These are phyloP conservation scores for Sciaenops ocellatus DNA, from an alignment of 2,797 vertebrate genomes.

Conservation along the genomic window DNA sequence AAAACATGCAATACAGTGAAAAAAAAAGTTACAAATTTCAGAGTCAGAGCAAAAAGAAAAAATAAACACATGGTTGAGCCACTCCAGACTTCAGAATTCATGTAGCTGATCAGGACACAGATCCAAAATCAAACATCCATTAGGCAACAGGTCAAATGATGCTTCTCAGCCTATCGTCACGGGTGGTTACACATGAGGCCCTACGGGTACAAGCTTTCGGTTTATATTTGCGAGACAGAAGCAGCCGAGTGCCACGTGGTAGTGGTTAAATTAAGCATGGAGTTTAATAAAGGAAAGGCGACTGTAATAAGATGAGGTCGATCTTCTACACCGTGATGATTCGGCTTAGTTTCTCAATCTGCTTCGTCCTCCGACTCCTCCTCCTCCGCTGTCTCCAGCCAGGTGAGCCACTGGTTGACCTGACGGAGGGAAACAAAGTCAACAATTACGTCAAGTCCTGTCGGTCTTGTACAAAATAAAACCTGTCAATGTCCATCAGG, in stretches of 20 bases:
- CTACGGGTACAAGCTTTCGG: conserved; percentile 85
- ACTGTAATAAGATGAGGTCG: conserved; percentile 84
- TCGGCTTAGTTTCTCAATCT: conserved; percentile 90
- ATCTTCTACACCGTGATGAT: conserved; percentile 89
- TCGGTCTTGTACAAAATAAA: too few species aligned
- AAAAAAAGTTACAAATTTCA: conserved; percentile 31
- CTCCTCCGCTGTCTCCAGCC: conserved; percentile 99
- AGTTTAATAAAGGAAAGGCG: conserved; percentile 68
- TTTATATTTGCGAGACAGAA: conserved; percentile 89
- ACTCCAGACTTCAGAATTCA: conserved; percentile 57
- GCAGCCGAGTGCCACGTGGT: conserved; percentile 89
- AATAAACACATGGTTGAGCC: conserved; percentile 49
- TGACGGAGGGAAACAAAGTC: conserved; percentile 55
- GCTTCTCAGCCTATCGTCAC: conserved; percentile 87
- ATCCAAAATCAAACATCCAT: conserved; percentile 47
- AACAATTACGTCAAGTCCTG: too few species aligned
- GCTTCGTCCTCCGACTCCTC: conserved; percentile 99
- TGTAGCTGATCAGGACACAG: conserved; percentile 55
- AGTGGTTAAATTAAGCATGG: conserved; percentile 90
- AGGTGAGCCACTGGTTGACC: conserved; percentile 99
- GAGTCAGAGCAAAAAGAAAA: conserved; percentile 52
- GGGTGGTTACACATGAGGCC: conserved; percentile 85
- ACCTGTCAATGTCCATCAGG: too few species aligned
- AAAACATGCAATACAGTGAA: conserved; percentile 55
- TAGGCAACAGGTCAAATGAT: conserved; percentile 80